Percentiles rank a stretch among this genome's conserved stretches.
These are phyloP conservation scores for Euzetes globulus DNA, from an alignment of 2,888 invertebrate genomes.

Conservation along the genomic window DNA sequence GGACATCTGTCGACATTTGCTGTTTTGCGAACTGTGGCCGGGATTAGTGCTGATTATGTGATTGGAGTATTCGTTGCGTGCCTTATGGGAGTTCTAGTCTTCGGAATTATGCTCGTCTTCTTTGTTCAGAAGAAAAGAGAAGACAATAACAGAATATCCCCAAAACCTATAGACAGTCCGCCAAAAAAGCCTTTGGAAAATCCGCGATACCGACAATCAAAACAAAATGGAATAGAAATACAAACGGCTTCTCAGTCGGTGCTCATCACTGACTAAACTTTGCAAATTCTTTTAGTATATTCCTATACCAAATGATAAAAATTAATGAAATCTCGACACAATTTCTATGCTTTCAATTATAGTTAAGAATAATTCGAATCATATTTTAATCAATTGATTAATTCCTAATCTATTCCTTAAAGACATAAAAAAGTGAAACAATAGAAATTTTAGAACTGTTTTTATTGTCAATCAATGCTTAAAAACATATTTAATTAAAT, in stretches of 20 bases:
- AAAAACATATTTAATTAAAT: too few relatives aligned
- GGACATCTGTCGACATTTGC: conserved; percentile 34
- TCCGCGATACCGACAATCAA: conserved; percentile 12
- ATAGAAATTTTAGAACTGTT: too few relatives aligned
- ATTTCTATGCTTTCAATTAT: too few relatives aligned
- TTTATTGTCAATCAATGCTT: too few relatives aligned
- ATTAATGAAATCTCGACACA: too few relatives aligned
- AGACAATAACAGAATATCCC: background rate
- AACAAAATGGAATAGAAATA: conserved; percentile 18
- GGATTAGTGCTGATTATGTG: conserved; percentile 32
- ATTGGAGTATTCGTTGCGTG: conserved; percentile 41
- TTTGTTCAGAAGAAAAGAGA: conserved; percentile 40
- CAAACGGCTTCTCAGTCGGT: conserved; percentile 3
- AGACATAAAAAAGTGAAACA: too few relatives aligned
- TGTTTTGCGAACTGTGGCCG: conserved; percentile 23
- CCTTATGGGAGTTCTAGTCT: conserved; percentile 41
- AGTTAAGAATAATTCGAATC: too few relatives aligned
- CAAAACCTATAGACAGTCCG: background rate
- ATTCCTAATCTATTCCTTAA: too few relatives aligned
- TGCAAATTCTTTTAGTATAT: too few relatives aligned
- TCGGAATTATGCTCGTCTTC: conserved; percentile 40
- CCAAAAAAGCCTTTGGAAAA: background rate
- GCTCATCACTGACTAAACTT: background rate
- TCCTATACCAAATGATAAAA: too few relatives aligned
- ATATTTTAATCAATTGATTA: too few relatives aligned